These are phyloP conservation scores for sheep (Ovis aries) DNA, from an alignment of 2,113 vertebrate species.

Conservation along the genomic window DNA sequence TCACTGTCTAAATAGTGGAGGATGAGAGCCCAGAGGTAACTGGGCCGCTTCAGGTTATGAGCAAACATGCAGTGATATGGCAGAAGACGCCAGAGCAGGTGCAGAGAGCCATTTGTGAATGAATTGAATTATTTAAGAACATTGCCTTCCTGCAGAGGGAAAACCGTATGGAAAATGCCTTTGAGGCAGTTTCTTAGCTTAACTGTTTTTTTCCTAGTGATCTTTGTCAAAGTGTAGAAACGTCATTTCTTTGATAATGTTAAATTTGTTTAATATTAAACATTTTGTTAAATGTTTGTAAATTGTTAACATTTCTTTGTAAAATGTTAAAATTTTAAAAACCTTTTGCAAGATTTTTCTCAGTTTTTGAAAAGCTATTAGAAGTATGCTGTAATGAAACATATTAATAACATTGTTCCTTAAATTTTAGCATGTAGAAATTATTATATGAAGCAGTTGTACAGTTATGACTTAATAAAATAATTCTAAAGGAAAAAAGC, in stretches of 20 bases:
- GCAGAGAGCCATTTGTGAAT: slow-evolving; percentile 78
- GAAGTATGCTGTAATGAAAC: neutral
- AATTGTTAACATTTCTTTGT: neutral
- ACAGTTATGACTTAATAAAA: slow-evolving; percentile 92
- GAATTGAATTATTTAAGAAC: neutral
- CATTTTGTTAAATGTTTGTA: neutral
- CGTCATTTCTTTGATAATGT: slow-evolving; percentile 89
- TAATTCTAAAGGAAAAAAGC: neutral
- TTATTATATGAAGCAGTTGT: slow-evolving; percentile 88
- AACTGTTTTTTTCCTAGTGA: slow-evolving; percentile 89
- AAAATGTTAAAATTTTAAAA: neutral
- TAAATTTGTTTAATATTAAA: slow-evolving; percentile 76
- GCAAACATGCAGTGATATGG: slow-evolving; percentile 90
- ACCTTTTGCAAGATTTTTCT: neutral
- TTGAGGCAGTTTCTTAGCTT: slow-evolving; percentile 86
- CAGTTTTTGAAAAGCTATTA: neutral
- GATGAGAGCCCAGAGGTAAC: slow-evolving; percentile 67
- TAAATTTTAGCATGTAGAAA: slow-evolving; percentile 88
- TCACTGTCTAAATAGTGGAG: slow-evolving; percentile 92
- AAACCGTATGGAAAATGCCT: neutral
- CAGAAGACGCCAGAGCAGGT: slow-evolving; percentile 91
- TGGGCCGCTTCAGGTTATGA: slow-evolving; percentile 91
- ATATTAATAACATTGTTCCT: slow-evolving; percentile 9
- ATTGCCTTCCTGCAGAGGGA: neutral
- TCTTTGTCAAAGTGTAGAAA: slow-evolving; percentile 89